Percentiles rank a stretch among this genome's conserved stretches.
phyloP scores from a whole-genome alignment of 2,113 vertebrate species.

The Eolophus roseicapilla region DNA sequence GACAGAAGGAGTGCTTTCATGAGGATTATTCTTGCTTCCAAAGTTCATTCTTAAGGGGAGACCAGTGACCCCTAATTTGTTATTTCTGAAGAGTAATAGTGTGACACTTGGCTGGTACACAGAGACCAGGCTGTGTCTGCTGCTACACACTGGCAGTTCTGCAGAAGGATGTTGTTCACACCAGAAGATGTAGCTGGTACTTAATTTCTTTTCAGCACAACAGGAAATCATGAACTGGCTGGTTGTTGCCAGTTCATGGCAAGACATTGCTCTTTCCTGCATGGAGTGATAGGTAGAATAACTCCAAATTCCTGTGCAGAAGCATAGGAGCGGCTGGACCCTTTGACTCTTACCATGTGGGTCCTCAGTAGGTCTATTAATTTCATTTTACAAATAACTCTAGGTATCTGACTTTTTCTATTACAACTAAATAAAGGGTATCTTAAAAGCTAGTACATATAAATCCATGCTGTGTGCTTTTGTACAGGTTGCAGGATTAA shows the following conservation, averaged over 20 bases:
- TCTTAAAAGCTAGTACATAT: background rate
- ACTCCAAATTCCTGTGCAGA: background rate
- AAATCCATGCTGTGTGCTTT: background rate
- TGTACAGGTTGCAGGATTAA: background rate
- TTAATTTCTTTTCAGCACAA: background rate
- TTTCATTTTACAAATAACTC: background rate
- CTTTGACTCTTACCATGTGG: fast-evolving
- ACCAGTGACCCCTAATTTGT: background rate
- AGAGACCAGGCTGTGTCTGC: background rate
- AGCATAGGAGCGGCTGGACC: background rate
- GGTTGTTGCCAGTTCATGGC: background rate
- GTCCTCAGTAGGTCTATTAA: background rate
- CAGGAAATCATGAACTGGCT: background rate
- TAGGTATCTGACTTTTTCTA: background rate
- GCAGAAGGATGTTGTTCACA: background rate
- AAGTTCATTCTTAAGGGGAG: background rate
- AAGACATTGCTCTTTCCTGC: background rate
- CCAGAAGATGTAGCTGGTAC: fast-evolving
- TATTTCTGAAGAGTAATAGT: background rate
- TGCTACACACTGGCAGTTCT: background rate
- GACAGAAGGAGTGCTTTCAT: background rate
- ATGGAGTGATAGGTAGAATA: background rate
- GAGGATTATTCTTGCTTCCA: background rate
- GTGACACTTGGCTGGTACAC: background rate
- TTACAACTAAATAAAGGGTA: background rate